Evolutionary conservation across 2,113 vertebrate species (phyloP), one percentile per base, ranked within the genome.

Genomic region (Athene noctua): DNA sequence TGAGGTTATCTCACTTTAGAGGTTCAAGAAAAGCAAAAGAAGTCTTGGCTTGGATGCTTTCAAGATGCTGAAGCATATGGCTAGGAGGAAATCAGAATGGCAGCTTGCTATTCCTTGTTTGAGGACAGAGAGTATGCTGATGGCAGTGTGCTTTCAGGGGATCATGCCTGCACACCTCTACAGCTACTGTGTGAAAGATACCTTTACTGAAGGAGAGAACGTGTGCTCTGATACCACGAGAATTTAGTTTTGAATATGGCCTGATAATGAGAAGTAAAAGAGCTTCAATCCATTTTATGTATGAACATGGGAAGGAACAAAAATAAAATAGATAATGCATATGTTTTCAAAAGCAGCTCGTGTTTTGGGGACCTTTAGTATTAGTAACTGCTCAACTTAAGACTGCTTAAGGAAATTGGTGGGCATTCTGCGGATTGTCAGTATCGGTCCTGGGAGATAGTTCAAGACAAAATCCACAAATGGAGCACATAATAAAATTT

Each of bases 91-190:
- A 77, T 94, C 73, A 57, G 80, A 94, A 89, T 79, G 57, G 68
- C 86, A 94, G 54, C 22, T 90, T 92, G 84, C 54, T 95, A 14
- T 80, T 94, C 26, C 71, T 85, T 96, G 73, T 97, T 85, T 91
- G 81, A 91, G 78, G 78, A 80, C 85, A 90, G 58, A 79, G 90
- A 68, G 78, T 80, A 27, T 4, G 6, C 32, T 85, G 54, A 61
- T 88, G 71, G 40, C 70, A 82, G 36, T 23, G 66, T 74, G 52
- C 36, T 94, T 91, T 75, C 49, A 78, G 62, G 70, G 68, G 40
- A 63, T 63, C 40, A 19, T 62, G n/a, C 10, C 55, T 91, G 67
- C 38, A 92, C 66, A 68, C 66, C 62, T 65, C 22, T 91, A 6
- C 1, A 7, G 27, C 13, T 93, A 47, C 32, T 84, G 59, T 59